phyloP scores from a whole-genome alignment of 2,797 vertebrate genomes.

The Ptychadena robeensis region DNA sequence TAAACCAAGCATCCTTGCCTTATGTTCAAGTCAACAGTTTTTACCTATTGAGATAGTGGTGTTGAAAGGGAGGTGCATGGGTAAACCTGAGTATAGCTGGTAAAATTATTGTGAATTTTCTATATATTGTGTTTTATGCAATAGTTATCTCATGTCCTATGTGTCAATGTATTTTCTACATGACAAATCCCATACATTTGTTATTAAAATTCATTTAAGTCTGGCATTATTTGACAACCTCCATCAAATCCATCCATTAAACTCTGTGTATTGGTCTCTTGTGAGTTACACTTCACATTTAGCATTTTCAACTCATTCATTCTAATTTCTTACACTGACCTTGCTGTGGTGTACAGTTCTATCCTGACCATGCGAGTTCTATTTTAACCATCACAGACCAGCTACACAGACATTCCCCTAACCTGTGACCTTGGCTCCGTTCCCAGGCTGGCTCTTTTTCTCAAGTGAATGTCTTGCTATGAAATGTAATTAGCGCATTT shows the following conservation, averaged over 20 bases:
- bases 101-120: too few relatives aligned
- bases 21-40: too few relatives aligned
- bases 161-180: too few relatives aligned
- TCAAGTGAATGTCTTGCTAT: constrained; percentile 7
- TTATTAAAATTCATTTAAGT: neutral
- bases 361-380: neutral
- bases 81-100: too few relatives aligned
- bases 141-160: too few relatives aligned
- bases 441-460: constrained; percentile 23
- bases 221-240: neutral
- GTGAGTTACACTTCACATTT: neutral
- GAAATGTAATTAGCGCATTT: constrained; percentile 8
- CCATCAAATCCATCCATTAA: neutral
- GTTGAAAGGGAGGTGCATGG: too few relatives aligned
- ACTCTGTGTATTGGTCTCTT: neutral
- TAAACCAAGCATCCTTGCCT: too few relatives aligned
- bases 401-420: neutral
- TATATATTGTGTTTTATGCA: too few relatives aligned
- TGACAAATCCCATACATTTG: too few relatives aligned
- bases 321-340: neutral
- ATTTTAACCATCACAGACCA: neutral
- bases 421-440: constrained; percentile 22
- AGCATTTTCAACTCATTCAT: neutral
- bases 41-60: too few relatives aligned
- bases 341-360: neutral